Evolutionary conservation across 2,888 invertebrate species (phyloP).

Genomic region (Epistrophe eligans): DNA sequence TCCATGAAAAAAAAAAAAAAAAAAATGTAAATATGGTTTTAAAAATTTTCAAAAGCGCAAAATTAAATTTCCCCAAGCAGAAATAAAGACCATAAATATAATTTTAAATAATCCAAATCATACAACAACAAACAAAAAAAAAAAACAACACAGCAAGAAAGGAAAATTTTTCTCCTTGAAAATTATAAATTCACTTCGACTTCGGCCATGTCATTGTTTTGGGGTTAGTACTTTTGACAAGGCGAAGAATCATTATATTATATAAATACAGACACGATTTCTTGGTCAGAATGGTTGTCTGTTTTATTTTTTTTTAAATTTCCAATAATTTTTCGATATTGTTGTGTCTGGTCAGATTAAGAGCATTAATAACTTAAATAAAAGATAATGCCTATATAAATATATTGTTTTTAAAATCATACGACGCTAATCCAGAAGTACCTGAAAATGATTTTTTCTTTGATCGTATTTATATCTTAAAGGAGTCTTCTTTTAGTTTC

Average conservation of each 20-base stretch:
- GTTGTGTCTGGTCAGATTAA: background rate
- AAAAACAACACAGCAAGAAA: background rate
- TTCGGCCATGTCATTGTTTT: conserved; percentile 53
- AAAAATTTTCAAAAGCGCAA: background rate
- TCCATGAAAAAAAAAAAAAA: background rate
- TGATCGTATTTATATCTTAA: too few relatives aligned
- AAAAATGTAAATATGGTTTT: background rate
- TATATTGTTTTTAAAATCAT: background rate
- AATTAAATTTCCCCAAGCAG: background rate
- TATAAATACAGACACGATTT: conserved; percentile 17
- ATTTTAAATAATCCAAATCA: conserved; percentile 39
- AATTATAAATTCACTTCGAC: conserved; percentile 32
- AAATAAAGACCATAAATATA: conserved; percentile 53
- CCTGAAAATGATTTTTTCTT: too few relatives aligned
- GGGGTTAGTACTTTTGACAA: conserved; percentile 55
- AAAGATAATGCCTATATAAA: too few relatives aligned
- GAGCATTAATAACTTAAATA: background rate
- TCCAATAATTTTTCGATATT: background rate
- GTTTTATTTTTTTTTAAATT: background rate
- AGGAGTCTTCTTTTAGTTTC: too few relatives aligned
- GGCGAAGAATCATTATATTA: conserved; percentile 26
- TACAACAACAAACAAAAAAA: background rate
- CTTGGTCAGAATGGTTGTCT: conserved; percentile 27
- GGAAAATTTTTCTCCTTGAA: conserved; percentile 50
- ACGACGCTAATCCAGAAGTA: too few relatives aligned